These are phyloP conservation scores for Pomacea canaliculata DNA, from an alignment of 2,888 invertebrate genomes.

Conservation along the genomic window DNA sequence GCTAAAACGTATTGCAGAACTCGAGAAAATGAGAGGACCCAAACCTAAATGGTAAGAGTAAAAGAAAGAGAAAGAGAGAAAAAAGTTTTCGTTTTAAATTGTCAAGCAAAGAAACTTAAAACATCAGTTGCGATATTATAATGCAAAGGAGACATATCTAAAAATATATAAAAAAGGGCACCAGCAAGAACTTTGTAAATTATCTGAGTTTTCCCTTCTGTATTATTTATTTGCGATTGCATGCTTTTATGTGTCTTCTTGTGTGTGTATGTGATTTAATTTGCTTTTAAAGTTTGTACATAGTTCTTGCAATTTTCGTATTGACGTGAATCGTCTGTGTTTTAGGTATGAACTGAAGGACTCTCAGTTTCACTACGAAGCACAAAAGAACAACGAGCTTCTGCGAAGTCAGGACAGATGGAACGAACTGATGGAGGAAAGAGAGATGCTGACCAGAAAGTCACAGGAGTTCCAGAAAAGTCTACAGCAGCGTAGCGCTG, in stretches of 20 bases:
- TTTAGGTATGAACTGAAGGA: constrained; percentile 35
- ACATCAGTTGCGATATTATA: background rate
- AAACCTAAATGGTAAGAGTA: constrained; percentile 33
- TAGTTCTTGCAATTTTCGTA: background rate
- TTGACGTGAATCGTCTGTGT: background rate
- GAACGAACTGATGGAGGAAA: constrained; percentile 26
- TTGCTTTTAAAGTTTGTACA: background rate
- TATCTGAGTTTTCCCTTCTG: too few species aligned
- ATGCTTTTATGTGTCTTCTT: too few species aligned
- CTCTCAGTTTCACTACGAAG: constrained; percentile 34
- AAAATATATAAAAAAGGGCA: too few species aligned
- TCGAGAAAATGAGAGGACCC: constrained; percentile 34
- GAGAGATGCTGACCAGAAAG: constrained; percentile 6
- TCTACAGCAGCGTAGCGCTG: too few species aligned
- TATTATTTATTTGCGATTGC: too few species aligned
- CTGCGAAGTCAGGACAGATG: constrained; percentile 32
- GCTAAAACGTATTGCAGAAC: constrained; percentile 29
- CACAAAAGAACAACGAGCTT: constrained; percentile 33
- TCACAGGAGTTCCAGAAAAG: constrained; percentile 4
- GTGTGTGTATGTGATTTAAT: too few species aligned
- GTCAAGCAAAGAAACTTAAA: background rate
- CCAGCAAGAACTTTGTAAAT: too few species aligned
- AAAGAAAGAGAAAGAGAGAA: background rate
- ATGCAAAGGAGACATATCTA: too few species aligned
- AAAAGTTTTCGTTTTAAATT: background rate